Conservation (phyloP, 1,140 invertebrate genomes). For the Ylistrum balloti region DNA sequence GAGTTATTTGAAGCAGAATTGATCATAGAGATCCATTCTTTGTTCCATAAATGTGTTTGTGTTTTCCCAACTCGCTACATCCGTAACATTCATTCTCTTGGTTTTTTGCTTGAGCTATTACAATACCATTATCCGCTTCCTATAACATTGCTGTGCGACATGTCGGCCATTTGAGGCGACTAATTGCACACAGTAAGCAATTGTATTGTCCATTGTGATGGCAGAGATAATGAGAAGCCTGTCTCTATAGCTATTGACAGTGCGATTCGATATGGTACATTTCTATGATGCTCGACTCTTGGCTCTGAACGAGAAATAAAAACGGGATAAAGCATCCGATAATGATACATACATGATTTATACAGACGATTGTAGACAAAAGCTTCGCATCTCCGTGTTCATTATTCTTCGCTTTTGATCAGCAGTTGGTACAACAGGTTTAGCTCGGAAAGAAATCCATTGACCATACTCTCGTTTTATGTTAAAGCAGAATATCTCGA, state of each 20-base stretch:
- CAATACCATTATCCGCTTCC: slow-evolving; percentile 31
- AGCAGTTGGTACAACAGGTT: background rate
- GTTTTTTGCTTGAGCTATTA: background rate
- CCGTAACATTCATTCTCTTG: background rate
- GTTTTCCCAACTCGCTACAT: background rate
- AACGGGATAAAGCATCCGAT: background rate
- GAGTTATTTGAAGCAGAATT: background rate
- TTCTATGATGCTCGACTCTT: slow-evolving; percentile 31
- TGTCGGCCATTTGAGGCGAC: background rate
- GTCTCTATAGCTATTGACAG: slow-evolving; percentile 23
- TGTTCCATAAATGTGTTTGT: background rate
- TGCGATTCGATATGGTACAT: background rate
- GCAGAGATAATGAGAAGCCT: background rate
- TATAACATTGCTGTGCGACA: slow-evolving; percentile 19
- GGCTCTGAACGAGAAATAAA: slow-evolving; percentile 13
- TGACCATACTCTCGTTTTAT: too few species aligned
- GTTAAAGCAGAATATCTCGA: too few species aligned
- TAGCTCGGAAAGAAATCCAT: background rate
- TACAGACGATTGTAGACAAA: background rate
- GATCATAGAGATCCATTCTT: background rate
- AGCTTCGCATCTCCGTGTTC: background rate
- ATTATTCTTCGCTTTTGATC: background rate
- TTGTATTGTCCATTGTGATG: background rate
- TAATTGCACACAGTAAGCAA: background rate
- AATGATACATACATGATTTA: background rate